Percentiles rank a stretch among this genome's conserved stretches.
These are phyloP conservation scores for Trachymyrmex cornetzi DNA, from an alignment of 1,140 invertebrate species.

Conservation along the genomic window DNA sequence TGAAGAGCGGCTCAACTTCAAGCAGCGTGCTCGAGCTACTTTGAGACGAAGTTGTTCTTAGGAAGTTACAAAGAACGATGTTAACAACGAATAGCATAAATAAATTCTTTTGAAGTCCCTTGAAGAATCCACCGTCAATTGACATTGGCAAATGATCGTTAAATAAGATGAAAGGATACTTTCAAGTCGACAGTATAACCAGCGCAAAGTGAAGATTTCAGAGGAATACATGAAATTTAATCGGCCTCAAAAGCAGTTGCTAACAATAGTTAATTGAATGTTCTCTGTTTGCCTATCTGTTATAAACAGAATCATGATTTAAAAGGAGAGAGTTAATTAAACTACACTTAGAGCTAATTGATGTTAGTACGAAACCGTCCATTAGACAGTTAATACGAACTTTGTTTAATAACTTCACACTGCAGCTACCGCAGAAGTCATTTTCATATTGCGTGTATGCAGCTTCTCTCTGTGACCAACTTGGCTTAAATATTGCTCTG, in stretches of 20 bases:
- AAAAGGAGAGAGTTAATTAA: conserved; percentile 3
- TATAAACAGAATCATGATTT: not conserved
- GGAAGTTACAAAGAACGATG: conserved; percentile 37
- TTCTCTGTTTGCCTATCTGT: not conserved
- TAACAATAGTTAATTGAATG: conserved; percentile 26
- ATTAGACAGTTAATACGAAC: conserved; percentile 32
- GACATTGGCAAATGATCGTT: conserved; percentile 8
- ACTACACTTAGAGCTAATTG: not conserved
- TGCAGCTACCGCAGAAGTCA: not conserved
- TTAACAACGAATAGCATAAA: conserved; percentile 44
- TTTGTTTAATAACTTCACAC: conserved; percentile 8
- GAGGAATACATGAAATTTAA: conserved; percentile 12
- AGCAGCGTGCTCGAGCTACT: conserved; percentile 28
- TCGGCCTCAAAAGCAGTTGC: not conserved
- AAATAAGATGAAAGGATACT: not conserved
- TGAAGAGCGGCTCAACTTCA: conserved; percentile 41
- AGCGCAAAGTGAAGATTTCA: not conserved
- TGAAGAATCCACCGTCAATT: not conserved
- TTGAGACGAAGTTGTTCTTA: conserved; percentile 46
- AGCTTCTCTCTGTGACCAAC: conserved; percentile 7
- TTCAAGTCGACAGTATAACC: not conserved
- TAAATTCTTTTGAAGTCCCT: conserved; percentile 52
- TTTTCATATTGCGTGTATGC: conserved; percentile 7
- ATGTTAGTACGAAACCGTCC: not conserved
- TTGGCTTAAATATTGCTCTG: conserved; percentile 9